Base-by-base conservation (phyloP, 2,113 vertebrate genomes). In the Pelobates fuscus region DNA sequence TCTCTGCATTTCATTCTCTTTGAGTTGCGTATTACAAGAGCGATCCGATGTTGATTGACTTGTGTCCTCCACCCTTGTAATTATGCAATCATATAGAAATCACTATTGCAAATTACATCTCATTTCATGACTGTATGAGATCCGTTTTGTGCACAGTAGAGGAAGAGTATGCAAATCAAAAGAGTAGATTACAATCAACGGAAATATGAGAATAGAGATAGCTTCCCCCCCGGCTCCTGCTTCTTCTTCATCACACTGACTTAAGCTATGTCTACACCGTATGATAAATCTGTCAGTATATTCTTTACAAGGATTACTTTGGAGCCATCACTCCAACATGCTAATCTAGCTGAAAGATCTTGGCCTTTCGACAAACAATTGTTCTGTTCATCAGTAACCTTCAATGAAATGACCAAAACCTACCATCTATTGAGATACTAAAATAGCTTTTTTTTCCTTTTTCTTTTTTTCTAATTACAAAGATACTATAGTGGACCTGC, bases 271-370 rank as follows among this genome's bases (percentile, higher is more conserved):
- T 62, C 14, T 64, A 18, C 27, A 64, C 69, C 21, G 18, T 25
- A 72, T 30, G 23, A 61, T 71, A 62, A 23, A 46, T 21, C 57
- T 60, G 18, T 5, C 58, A 23, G 67, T 23, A 41, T 52, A 32
- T 71, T 52, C 20, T 41, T 23, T 21, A 49, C 20, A n/a, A 20
- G 17, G 26, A 20, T 21, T 62, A 71, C 58, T 49, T 62, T 54
- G 44, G 44, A 25, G 43, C 58, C 70, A 54, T 72, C 44, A 64
- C 41, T 61, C 44, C 43, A 32, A 27, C 44, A 72, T 63, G 29
- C 26, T 72, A 72, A 72, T 72, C 70, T 72, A n/a, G 43, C 44
- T 14, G 7, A 41, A 58, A 62, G 46, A 72, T 72, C 70, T 72
- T 24, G 26, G 57, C 70, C 43, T 21, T 11, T 44, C n/a, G 21